Evolutionary conservation across 1,140 invertebrate genomes (phyloP), one percentile per base, ranked within the genome.

Genomic region (Nasonia giraulti): DNA sequence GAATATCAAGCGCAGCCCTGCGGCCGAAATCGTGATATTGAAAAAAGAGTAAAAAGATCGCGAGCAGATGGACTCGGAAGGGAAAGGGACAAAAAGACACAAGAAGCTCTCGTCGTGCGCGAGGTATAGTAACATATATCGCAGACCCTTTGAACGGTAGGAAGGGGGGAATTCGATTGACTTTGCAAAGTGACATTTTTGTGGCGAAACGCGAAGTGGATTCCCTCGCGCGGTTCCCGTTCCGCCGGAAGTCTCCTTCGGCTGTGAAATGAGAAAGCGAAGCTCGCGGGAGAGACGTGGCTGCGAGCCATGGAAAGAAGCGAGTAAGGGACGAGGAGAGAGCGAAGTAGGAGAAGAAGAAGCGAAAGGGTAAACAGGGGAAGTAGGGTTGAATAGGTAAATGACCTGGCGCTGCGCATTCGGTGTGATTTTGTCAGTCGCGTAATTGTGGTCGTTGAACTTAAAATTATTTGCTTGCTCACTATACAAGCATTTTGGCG

Each of bases 221-320:
- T 86, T 88, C 82, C 87, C 80, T 47, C 75, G 50, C 66, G 78
- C n/a, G 27, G 55, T 44, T 85, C 82, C 55, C 33, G 83, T 86
- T 87, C 82, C 86, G 78, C 31, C 87, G 88, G 86, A 89, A 89
- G 85, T 88, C 85, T 84, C 80, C 86, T 84, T 87, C 86, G 87
- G 87, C 85, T 88, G 87, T 81, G 80, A 88, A 89, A 89, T 87
- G 87, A 88, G 86, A 89, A 88, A 89, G 86, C 85, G 37, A 71
- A 71, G 40, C 20, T 27, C 3, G 11, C 27, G 37, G 20, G 47
- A 40, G 10, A 40, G 20, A 66, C 7, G 77, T 3, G 33, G 33
- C 40, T 44, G 5, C 74, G 37, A 10, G 40, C 40, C 8, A 1
- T 44, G 40, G 40, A 44, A 44, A 31, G 44, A 66, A 37, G 68